Evolutionary conservation across 2,797 vertebrate species (phyloP).

Genomic region (Ctenopoma multispine): DNA sequence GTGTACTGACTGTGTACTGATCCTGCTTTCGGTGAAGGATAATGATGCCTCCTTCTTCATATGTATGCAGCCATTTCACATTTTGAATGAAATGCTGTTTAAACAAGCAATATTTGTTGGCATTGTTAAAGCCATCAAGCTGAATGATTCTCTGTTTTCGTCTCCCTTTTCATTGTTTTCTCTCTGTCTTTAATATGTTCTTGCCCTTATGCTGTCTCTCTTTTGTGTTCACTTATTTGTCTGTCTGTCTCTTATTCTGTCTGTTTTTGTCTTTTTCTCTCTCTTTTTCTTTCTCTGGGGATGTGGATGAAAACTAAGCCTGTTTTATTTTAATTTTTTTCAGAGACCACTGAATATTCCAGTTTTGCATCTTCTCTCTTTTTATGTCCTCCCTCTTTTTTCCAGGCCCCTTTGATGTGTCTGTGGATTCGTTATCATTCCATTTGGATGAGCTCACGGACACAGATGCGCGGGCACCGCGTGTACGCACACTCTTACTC

Average conservation of each 20-base stretch:
- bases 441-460: conserved; percentile 88
- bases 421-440: conserved; percentile 95
- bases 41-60: conserved; percentile 40
- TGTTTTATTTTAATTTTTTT: conserved; percentile 85
- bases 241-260: conserved; percentile 69
- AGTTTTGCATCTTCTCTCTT: conserved; percentile 88
- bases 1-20: conserved; percentile 15
- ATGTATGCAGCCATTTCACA: conserved; percentile 39
- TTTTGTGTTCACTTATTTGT: conserved; percentile 74
- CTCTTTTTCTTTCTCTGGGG: conserved; percentile 71
- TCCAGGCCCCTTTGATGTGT: conserved; percentile 90
- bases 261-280: conserved; percentile 60
- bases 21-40: conserved; percentile 22
- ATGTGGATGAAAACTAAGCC: conserved; percentile 83
- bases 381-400: conserved; percentile 84
- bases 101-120: conserved; percentile 61
- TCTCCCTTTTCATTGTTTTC: conserved; percentile 62
- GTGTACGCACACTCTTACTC: conserved; percentile 20
- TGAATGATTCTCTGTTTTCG: conserved; percentile 56
- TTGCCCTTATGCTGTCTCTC: conserved; percentile 64
- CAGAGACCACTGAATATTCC: conserved; percentile 94
- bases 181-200: conserved; percentile 69
- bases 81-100: conserved; percentile 47
- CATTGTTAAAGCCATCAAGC: conserved; percentile 59
- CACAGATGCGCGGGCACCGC: conserved; percentile 61